These are phyloP conservation scores for Dicyrtomina minuta DNA, from an alignment of 2,888 invertebrate species.

Conservation along the genomic window DNA sequence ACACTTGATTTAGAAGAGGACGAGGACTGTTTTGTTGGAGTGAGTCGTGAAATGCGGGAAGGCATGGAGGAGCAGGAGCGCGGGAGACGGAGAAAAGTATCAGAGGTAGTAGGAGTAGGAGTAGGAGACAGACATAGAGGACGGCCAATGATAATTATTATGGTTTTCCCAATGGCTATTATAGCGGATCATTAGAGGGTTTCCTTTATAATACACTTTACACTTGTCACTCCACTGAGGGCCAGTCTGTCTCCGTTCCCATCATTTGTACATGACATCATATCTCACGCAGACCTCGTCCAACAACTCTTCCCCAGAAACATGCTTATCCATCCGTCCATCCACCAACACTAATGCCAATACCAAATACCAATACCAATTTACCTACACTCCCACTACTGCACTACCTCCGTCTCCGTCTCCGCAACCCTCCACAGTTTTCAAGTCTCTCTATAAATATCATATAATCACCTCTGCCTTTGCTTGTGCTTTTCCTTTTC, in stretches of 20 bases:
- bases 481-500: neutral
- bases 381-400: neutral
- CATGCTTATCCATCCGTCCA: neutral
- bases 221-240: constrained; percentile 37
- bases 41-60: no score
- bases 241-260: constrained; percentile 40
- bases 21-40: neutral
- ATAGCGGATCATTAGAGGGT: constrained; percentile 39
- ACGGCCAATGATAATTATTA: constrained; percentile 39
- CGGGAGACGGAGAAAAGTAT: no score
- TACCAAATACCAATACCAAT: neutral
- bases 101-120: neutral
- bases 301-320: neutral
- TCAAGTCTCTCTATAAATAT: constrained; percentile 1
- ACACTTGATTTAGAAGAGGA: constrained; percentile 30
- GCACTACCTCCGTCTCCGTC: neutral
- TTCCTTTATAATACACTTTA: constrained; percentile 36
- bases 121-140: constrained; percentile 9
- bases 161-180: constrained; percentile 37
- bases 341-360: neutral
- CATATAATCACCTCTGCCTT: constrained; percentile 22
- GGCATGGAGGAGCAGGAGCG: no score
- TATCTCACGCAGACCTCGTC: constrained; percentile 35
- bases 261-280: constrained; percentile 42
- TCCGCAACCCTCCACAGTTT: neutral